Evolutionary conservation across 2,888 invertebrate species (phyloP), one percentile per base, ranked within the genome.

Genomic region (Noctua comes): DNA sequence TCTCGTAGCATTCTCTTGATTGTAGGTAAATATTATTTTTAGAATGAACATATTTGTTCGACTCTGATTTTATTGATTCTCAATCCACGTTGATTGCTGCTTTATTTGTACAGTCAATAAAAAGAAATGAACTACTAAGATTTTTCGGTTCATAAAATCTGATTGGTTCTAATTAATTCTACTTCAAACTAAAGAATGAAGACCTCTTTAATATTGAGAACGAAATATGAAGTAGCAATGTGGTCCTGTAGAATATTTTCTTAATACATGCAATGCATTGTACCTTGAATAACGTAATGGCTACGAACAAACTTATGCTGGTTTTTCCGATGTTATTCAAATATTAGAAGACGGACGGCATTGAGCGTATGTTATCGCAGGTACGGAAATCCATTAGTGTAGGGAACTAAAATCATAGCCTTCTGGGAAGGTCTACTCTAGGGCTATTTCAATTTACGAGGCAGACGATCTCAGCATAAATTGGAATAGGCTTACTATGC

Each of bases 401-500:
- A n/a, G 16, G 36, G 46, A 43, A 48, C 36, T 66, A 76, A 76
- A 77, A 77, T 65, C 59, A 59, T 36, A 68, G 51, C 31, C 8
- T 62, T 46, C 13, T 18, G 24, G 46, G 65, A 72, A 73, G 48
- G 24, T 76, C 18, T 48, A 68, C 24, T 75, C 18, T 40, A 66
- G 27, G 69, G 65, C 66, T 62, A 69, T 83, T 75, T 66, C 72
- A 86, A 83, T 75, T 62, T 73, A 72, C 54, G 69, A 57, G 46
- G 74, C 65, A 76, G 71, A 76, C 69, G 46, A 71, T 68, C n/a
- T 73, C 57, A 21, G 46, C 48, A 59, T 86, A 85, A 76, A 86
- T 81, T 75, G 79, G 64, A 76, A 80, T 74, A 74, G 78, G 72
- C 57, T 87, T 87, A 70, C 75, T 70, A 68, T 68, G 65, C 54